Evolutionary conservation across 2,797 vertebrate species (phyloP).

Genomic region (Rallus crepitans): DNA sequence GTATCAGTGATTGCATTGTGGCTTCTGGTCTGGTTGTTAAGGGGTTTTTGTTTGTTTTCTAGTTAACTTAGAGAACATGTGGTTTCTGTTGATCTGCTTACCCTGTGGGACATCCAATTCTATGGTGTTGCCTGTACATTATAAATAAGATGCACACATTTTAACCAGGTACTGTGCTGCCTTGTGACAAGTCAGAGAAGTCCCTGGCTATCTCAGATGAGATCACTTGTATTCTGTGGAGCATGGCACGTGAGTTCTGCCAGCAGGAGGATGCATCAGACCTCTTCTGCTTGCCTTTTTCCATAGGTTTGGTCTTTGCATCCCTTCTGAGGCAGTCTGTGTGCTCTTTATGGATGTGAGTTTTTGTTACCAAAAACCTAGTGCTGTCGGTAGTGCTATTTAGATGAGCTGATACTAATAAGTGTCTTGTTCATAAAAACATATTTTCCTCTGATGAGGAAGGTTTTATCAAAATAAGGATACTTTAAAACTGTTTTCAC

Average conservation of each 20-base stretch:
- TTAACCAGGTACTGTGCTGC: not conserved
- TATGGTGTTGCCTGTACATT: not conserved
- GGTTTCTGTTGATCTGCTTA: not conserved
- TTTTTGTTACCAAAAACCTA: not conserved
- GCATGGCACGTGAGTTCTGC: not conserved
- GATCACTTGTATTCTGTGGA: not conserved
- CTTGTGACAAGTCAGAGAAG: not conserved
- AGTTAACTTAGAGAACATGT: not conserved
- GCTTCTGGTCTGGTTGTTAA: slow-evolving; percentile 1
- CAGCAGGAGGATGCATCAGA: not conserved
- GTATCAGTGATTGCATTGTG: not conserved
- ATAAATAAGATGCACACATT: not conserved
- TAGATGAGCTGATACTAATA: not conserved
- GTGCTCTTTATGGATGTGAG: not conserved
- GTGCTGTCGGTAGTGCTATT: not conserved
- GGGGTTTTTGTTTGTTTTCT: not conserved
- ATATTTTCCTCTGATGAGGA: not conserved
- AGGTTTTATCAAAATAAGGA: not conserved
- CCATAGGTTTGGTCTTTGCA: not conserved
- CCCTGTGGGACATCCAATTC: not conserved
- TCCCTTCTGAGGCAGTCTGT: not conserved
- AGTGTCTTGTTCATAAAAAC: not conserved
- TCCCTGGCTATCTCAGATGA: not conserved
- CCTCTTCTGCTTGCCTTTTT: not conserved
- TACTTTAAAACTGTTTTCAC: not conserved